phyloP scores from a whole-genome alignment of 2,797 vertebrate species.

The Ibycter americanus region DNA sequence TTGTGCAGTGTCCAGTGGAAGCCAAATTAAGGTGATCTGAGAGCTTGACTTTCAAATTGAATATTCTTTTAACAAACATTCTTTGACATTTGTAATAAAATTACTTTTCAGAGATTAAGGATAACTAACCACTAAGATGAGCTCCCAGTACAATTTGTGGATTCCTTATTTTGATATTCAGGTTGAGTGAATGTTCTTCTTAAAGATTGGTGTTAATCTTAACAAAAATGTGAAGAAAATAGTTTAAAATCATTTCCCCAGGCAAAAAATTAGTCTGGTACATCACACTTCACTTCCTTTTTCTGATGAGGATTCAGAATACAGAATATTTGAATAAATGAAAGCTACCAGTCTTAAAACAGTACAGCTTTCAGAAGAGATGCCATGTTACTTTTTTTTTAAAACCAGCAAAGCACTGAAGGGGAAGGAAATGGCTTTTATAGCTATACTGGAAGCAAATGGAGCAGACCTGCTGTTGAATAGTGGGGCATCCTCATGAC shows the following conservation, averaged over 20 bases:
- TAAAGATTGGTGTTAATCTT: neutral
- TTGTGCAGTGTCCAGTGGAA: neutral
- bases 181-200: neutral
- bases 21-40: neutral
- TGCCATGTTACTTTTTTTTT: neutral
- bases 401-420: neutral
- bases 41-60: neutral
- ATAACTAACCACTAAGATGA: neutral
- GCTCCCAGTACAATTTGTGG: neutral
- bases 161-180: neutral
- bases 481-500: neutral
- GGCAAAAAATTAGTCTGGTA: neutral
- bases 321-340: neutral
- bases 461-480: neutral
- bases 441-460: neutral
- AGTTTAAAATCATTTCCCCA: neutral
- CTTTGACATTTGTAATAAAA: neutral
- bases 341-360: neutral
- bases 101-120: neutral
- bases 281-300: neutral
- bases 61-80: neutral
- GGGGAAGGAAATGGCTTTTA: neutral
- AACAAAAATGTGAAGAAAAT: neutral
- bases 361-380: neutral
- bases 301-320: neutral